Percentiles rank a stretch among this genome's conserved stretches.
Evolutionary conservation across 2,113 vertebrate genomes (phyloP).

Genomic region (Archilochus colubris): DNA sequence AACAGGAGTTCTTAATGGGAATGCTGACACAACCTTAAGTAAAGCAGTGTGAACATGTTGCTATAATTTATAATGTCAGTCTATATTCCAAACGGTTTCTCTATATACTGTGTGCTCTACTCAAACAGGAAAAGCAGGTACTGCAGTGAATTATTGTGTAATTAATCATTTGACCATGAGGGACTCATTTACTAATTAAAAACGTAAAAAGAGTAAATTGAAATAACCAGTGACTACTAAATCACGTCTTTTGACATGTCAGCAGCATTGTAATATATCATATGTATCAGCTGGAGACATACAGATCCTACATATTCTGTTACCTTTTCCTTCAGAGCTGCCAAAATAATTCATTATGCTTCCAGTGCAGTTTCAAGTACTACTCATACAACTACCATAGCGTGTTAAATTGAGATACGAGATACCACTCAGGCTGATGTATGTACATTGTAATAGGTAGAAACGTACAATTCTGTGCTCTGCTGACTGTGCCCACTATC

Average conservation of each 20-base stretch:
- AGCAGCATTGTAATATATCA: slow-evolving; percentile 74
- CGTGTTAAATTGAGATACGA: neutral
- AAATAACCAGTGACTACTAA: slow-evolving; percentile 87
- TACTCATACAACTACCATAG: neutral
- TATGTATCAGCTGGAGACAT: slow-evolving; percentile 71
- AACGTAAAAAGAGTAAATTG: slow-evolving; percentile 87
- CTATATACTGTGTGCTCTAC: neutral
- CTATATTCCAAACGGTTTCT: slow-evolving; percentile 37
- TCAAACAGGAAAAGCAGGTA: slow-evolving; percentile 63
- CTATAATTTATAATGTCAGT: slow-evolving; percentile 69
- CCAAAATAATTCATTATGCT: slow-evolving; percentile 36
- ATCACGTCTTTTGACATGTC: slow-evolving; percentile 80
- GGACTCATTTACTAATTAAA: slow-evolving; percentile 97
- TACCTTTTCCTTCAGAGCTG: slow-evolving; percentile 40
- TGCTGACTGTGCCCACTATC: neutral
- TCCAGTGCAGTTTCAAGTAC: neutral
- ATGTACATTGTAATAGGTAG: neutral
- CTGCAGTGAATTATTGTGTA: slow-evolving; percentile 79
- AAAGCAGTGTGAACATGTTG: neutral
- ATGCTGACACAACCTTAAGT: slow-evolving; percentile 52
- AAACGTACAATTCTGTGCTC: neutral
- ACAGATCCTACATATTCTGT: slow-evolving; percentile 59
- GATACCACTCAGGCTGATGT: neutral
- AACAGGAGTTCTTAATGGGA: slow-evolving; percentile 35
- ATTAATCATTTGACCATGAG: slow-evolving; percentile 91